Conservation (phyloP, 2,888 invertebrate species). For the Eubasilissa splendida region DNA sequence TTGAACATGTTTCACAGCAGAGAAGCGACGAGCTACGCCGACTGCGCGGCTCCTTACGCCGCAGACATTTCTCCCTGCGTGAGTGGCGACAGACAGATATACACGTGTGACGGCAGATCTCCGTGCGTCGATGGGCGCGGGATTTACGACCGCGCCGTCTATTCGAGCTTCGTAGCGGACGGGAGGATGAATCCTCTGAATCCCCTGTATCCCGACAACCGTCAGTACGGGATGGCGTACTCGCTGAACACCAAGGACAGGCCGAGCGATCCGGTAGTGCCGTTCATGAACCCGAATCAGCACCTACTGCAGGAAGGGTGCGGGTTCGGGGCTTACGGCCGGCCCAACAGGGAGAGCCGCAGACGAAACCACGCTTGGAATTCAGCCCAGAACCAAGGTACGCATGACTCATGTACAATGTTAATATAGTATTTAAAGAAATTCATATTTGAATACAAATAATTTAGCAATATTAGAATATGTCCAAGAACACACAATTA, state of each 20-base stretch:
- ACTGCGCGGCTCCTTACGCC: too few relatives aligned
- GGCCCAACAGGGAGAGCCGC: slow-evolving; percentile 12
- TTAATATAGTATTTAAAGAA: too few relatives aligned
- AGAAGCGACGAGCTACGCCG: too few relatives aligned
- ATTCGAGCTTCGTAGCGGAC: not conserved
- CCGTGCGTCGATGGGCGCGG: too few relatives aligned
- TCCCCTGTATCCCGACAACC: too few relatives aligned
- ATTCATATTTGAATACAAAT: too few relatives aligned
- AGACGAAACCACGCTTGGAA: not conserved
- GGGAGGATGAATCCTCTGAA: not conserved
- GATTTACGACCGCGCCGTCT: not conserved
- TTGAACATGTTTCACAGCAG: not conserved
- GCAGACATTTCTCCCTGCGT: too few relatives aligned
- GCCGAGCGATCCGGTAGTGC: slow-evolving; percentile 7
- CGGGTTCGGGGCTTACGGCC: slow-evolving; percentile 34
- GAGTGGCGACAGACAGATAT: too few relatives aligned
- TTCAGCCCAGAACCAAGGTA: slow-evolving; percentile 12
- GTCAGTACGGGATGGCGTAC: not conserved
- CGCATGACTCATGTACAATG: too few relatives aligned
- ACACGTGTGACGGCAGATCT: too few relatives aligned
- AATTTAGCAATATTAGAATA: too few relatives aligned
- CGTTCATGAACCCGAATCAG: slow-evolving; percentile 58
- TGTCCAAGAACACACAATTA: too few relatives aligned
- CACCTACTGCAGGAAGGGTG: slow-evolving; percentile 57
- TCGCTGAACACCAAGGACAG: not conserved